Conservation (phyloP, 2,888 invertebrate genomes). For the Hipparchia semele region DNA sequence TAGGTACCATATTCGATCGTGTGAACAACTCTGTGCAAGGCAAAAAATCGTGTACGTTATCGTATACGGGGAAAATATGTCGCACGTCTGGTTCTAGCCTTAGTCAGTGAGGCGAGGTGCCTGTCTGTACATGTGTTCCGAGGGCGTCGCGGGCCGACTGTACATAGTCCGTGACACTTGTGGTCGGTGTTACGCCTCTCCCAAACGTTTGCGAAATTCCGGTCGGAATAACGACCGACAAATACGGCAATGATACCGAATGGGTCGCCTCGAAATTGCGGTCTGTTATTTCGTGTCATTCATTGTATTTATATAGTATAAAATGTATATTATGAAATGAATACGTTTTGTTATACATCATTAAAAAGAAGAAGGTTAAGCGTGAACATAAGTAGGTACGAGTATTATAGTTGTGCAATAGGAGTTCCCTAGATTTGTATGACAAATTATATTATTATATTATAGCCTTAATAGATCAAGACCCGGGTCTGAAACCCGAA, state of each 20-base stretch:
- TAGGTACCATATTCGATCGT: not conserved
- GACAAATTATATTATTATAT: no score
- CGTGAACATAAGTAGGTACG: no score
- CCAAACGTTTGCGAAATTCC: not conserved
- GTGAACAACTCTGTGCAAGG: not conserved
- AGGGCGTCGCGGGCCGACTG: constrained; percentile 43
- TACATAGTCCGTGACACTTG: constrained; percentile 45
- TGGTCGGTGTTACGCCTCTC: constrained; percentile 10
- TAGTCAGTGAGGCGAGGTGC: constrained; percentile 9
- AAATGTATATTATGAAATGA: no score
- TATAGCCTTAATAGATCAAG: no score
- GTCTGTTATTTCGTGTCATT: not conserved
- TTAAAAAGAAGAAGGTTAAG: no score
- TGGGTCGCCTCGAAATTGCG: not conserved
- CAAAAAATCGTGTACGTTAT: constrained; percentile 14
- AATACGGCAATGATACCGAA: constrained; percentile 8
- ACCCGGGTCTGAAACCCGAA: no score
- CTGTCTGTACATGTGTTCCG: constrained; percentile 46
- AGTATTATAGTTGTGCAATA: no score
- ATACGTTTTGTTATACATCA: no score
- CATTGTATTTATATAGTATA: not conserved
- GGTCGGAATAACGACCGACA: not conserved
- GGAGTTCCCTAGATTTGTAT: no score
- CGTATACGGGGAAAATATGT: constrained; percentile 6
- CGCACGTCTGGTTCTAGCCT: constrained; percentile 10